Percentiles rank a stretch among this genome's conserved stretches.
phyloP scores from a whole-genome alignment of 2,797 vertebrate genomes.

The Peromyscus melanophrys region DNA sequence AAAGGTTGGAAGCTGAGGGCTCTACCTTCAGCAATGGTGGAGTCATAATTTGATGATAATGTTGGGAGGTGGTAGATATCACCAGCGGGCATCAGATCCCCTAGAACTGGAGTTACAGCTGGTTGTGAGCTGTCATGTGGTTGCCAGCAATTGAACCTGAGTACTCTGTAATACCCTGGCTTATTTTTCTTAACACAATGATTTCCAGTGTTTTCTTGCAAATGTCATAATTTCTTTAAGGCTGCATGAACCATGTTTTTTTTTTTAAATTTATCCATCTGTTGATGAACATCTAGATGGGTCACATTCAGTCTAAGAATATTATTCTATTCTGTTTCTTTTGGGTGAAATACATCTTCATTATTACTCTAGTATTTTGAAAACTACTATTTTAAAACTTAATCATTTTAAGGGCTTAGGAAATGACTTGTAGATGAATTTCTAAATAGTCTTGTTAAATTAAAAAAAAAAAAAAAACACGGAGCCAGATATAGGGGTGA shows the following conservation, averaged over 20 bases:
- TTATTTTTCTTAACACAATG: background rate
- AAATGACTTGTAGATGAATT: background rate
- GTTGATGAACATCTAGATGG: background rate
- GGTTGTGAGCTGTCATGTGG: background rate
- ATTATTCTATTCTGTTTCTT: background rate
- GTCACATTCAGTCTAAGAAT: background rate
- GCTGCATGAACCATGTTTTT: background rate
- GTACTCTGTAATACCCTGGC: background rate
- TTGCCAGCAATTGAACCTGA: background rate
- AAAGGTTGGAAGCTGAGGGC: background rate
- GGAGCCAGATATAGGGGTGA: too few species aligned
- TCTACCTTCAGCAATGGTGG: background rate
- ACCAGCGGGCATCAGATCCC: background rate
- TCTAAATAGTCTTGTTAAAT: too few species aligned
- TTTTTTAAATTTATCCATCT: background rate
- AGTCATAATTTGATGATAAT: background rate
- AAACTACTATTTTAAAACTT: slow-evolving; percentile 52
- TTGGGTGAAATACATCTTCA: background rate
- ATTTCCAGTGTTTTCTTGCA: background rate
- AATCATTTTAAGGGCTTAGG: background rate
- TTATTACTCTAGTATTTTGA: background rate
- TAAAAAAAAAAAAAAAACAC: too few species aligned
- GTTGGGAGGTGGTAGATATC: background rate
- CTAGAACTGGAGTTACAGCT: background rate
- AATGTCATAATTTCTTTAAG: background rate